Evolutionary conservation across 2,113 vertebrate genomes (phyloP), one percentile per base, ranked within the genome.

Genomic region (Dendropsophus ebraccatus): DNA sequence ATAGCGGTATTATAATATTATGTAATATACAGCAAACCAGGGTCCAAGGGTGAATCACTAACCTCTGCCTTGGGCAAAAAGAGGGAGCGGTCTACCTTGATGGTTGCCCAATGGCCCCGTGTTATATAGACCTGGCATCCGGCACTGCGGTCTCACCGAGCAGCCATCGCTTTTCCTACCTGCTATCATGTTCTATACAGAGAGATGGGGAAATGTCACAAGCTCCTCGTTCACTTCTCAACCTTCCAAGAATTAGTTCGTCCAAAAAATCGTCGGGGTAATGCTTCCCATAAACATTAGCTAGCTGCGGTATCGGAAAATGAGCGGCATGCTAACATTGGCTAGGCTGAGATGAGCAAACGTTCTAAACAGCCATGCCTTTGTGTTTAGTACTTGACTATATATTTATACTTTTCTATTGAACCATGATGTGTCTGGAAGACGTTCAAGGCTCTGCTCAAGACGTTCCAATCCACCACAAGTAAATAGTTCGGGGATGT

Each of bases 371-470:
- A 85, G 37, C 28, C 41, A 54, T 52, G 74, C 45, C 78, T 85
- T 85, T 85, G 56, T 65, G 83, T 85, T 85, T 85, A 77, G 50
- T 77, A 6, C 25, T 16, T 56, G 84, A 25, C 75, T 69, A 30
- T 69, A 52, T 79, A 45, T 85, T 79, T 79, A 85, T 85, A 50
- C 47, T 52, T 70, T 69, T 69, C 41, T 41, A 85, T 78, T 85
- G 74, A 85, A 67, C 74, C 84, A 65, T 85, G 84, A 49, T 78
- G 74, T 37, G 47, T 70, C 60, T 79, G 84, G 74, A 79, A 32
- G 5, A 67, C n/a, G 60, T 69, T 79, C 32, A 67, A 84, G 30
- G 25, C 82, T 75, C 35, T 69, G 58, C 75, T 69, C 30, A 50
- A 69, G 65, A 52, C 21, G 62, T 52, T 70, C 19, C 11, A 41